These are phyloP conservation scores for Bombus haemorrhoidalis DNA, from an alignment of 1,140 invertebrate genomes.

Conservation along the genomic window DNA sequence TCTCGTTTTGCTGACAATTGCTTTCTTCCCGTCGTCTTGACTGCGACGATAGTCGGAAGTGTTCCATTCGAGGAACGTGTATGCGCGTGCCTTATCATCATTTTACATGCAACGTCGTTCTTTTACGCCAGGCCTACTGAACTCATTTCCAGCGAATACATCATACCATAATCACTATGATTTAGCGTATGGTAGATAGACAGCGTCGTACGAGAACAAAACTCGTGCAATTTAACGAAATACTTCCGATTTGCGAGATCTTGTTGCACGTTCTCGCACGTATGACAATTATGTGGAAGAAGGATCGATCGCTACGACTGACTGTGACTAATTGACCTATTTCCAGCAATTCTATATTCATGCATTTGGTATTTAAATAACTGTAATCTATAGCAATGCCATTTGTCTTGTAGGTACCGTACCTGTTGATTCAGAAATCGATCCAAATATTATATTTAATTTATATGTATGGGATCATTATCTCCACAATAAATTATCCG, in stretches of 20 bases:
- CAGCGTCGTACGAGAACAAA: too few relatives aligned
- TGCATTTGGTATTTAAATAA: too few relatives aligned
- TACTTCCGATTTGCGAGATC: not conserved
- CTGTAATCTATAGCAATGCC: not conserved
- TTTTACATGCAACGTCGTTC: not conserved
- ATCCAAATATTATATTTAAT: not conserved
- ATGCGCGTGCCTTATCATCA: slow-evolving; percentile 25
- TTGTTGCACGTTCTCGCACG: not conserved
- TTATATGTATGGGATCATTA: not conserved
- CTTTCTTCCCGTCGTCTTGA: not conserved
- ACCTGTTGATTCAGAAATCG: not conserved
- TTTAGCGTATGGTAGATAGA: not conserved
- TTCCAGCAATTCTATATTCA: not conserved
- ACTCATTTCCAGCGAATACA: slow-evolving; percentile 8
- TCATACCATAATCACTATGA: slow-evolving; percentile 1
- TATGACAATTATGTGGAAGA: not conserved
- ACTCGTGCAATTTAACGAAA: not conserved
- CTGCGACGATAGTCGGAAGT: slow-evolving; percentile 4
- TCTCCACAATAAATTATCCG: not conserved
- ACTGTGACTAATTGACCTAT: not conserved
- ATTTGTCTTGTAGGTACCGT: not conserved
- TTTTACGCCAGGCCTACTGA: not conserved
- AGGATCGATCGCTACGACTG: not conserved
- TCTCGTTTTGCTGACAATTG: not conserved
- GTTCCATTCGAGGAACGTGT: not conserved